A percentile compares a stretch with the other conserved stretches of the same genome.
These are phyloP conservation scores for Saccopteryx leptura DNA, from an alignment of 2,113 vertebrate species.

Conservation along the genomic window DNA sequence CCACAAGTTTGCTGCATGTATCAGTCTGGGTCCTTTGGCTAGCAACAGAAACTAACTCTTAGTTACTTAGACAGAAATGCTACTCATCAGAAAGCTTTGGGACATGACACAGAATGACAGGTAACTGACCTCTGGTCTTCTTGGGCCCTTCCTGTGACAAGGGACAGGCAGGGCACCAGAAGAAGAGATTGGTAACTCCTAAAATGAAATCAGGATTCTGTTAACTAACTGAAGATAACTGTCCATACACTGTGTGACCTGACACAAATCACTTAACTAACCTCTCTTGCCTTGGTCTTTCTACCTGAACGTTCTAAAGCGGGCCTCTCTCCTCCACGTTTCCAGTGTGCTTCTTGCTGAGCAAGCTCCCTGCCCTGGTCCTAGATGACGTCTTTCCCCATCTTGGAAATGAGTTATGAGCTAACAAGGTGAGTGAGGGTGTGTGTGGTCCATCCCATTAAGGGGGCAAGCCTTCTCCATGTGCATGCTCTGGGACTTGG, in stretches of 20 bases:
- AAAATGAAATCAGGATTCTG: background rate
- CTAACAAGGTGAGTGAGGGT: background rate
- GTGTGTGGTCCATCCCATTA: rapidly evolving
- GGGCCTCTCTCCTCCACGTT: background rate
- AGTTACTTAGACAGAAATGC: background rate
- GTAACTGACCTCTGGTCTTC: background rate
- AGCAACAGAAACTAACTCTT: constrained; percentile 63
- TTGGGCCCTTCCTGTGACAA: background rate
- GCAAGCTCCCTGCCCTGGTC: background rate
- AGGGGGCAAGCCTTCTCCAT: background rate
- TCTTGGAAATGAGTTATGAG: background rate
- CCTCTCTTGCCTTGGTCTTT: background rate
- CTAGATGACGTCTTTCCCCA: background rate
- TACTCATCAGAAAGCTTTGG: background rate
- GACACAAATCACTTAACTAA: background rate
- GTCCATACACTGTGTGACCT: background rate
- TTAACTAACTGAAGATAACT: background rate
- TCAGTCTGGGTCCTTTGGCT: constrained; percentile 56
- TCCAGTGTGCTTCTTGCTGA: background rate
- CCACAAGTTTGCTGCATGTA: constrained; percentile 17
- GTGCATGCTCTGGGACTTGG: background rate
- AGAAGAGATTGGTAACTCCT: background rate
- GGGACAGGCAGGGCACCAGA: background rate
- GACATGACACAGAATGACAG: background rate
- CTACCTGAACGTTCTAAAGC: background rate